These are phyloP conservation scores for Ectemnius continuus DNA, from an alignment of 2,888 invertebrate species.

Conservation along the genomic window DNA sequence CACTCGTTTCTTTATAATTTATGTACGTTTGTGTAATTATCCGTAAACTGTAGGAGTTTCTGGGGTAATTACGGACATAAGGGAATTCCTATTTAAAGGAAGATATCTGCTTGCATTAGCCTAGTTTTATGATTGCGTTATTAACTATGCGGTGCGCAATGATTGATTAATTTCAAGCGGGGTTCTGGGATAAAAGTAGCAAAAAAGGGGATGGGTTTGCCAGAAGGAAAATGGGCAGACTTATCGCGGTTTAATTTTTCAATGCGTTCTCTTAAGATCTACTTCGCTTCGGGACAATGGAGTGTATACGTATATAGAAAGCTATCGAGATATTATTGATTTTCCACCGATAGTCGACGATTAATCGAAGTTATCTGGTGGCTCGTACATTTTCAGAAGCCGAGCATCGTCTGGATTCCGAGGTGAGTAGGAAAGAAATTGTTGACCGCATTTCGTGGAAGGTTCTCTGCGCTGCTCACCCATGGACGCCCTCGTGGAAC, in stretches of 20 bases:
- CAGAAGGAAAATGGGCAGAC: background rate
- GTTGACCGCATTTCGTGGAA: conserved; percentile 26
- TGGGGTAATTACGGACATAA: no score
- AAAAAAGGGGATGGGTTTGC: no score
- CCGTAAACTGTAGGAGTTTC: no score
- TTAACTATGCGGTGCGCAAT: no score
- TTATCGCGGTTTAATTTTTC: conserved; percentile 19
- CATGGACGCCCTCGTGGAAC: conserved; percentile 25
- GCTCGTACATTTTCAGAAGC: conserved; percentile 59
- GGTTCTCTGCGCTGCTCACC: no score
- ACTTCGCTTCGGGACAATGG: background rate
- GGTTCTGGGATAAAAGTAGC: no score
- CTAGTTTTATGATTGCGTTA: no score
- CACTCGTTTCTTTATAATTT: no score
- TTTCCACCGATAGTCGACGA: conserved; percentile 23
- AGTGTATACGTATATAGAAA: conserved; percentile 8
- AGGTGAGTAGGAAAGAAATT: conserved; percentile 65
- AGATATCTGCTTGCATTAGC: no score
- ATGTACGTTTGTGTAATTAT: no score
- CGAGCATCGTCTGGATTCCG: conserved; percentile 62
- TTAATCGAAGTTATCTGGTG: conserved; percentile 52
- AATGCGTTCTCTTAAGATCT: background rate
- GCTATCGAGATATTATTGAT: conserved; percentile 43
- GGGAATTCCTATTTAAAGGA: no score
- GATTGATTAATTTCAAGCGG: no score